Conservation (phyloP, 2,797 vertebrate genomes). For the Myotis pilosus region DNA sequence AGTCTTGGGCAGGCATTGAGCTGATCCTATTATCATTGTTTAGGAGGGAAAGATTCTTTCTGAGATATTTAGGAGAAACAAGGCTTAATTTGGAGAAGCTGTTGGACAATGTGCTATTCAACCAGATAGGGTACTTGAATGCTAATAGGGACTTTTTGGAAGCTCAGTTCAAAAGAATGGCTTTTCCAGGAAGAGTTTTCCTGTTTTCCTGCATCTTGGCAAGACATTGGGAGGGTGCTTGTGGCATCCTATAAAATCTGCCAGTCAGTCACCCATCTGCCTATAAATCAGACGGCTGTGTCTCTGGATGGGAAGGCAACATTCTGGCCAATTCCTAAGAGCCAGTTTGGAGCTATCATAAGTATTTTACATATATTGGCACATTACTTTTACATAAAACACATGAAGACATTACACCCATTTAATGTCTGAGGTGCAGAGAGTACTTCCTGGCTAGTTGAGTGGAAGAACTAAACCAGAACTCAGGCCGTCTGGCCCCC, state of each 20-base stretch:
- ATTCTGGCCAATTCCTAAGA: neutral
- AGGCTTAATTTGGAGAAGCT: neutral
- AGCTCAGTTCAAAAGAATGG: conserved; percentile 17
- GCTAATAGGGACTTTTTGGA: neutral
- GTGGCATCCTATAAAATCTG: neutral
- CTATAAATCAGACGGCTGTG: neutral
- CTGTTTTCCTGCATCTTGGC: neutral
- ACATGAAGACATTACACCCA: neutral
- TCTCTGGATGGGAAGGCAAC: neutral
- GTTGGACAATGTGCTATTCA: neutral
- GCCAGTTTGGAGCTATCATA: neutral
- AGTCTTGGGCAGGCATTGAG: neutral
- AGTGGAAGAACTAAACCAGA: neutral
- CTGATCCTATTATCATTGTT: neutral
- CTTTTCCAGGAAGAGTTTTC: conserved; percentile 30
- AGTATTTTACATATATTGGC: neutral
- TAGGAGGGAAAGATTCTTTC: neutral
- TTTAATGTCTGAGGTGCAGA: neutral
- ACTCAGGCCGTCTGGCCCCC: neutral
- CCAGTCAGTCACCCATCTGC: neutral
- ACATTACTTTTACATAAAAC: neutral
- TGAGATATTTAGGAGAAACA: neutral
- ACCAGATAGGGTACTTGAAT: neutral
- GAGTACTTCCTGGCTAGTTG: neutral
- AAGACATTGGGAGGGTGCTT: neutral